These are phyloP conservation scores for Morone saxatilis DNA, from an alignment of 2,113 vertebrate genomes.

Conservation along the genomic window DNA sequence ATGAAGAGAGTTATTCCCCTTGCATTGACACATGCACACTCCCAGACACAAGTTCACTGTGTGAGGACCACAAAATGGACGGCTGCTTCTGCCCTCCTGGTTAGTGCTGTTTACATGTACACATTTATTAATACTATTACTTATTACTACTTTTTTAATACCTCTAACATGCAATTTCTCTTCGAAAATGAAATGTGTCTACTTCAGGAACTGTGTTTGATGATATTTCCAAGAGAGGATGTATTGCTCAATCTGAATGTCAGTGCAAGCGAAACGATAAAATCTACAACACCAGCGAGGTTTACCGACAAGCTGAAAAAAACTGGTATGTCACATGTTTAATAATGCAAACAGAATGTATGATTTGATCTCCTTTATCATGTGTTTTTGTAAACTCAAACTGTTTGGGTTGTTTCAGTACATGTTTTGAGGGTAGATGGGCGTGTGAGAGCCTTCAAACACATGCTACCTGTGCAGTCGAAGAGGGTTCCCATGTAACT, in stretches of 20 bases:
- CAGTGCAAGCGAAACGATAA: constrained; percentile 85
- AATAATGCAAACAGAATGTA: not conserved
- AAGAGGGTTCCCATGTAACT: constrained; percentile 93
- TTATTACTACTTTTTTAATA: too few species aligned
- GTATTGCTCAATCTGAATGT: constrained; percentile 87
- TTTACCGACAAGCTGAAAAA: constrained; percentile 82
- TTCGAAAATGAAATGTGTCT: not conserved
- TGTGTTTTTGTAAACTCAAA: not conserved
- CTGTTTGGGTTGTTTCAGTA: constrained; percentile 77
- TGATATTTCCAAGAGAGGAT: constrained; percentile 88
- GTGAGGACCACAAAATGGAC: constrained; percentile 93
- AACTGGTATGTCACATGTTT: constrained; percentile 85
- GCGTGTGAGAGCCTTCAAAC: constrained; percentile 84
- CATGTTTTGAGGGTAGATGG: constrained; percentile 90
- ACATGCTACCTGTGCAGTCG: constrained; percentile 88
- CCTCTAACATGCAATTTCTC: too few species aligned
- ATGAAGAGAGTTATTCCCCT: constrained; percentile 91
- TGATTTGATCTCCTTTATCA: not conserved
- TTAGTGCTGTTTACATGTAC: constrained; percentile 57
- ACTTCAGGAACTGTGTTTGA: constrained; percentile 92
- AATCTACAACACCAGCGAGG: constrained; percentile 83
- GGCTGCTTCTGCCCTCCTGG: constrained; percentile 97
- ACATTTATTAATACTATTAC: too few species aligned
- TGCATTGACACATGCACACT: constrained; percentile 93
- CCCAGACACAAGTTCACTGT: constrained; percentile 88